phyloP scores from a whole-genome alignment of 2,888 invertebrate species.

The Tricholauxania praeusta region DNA sequence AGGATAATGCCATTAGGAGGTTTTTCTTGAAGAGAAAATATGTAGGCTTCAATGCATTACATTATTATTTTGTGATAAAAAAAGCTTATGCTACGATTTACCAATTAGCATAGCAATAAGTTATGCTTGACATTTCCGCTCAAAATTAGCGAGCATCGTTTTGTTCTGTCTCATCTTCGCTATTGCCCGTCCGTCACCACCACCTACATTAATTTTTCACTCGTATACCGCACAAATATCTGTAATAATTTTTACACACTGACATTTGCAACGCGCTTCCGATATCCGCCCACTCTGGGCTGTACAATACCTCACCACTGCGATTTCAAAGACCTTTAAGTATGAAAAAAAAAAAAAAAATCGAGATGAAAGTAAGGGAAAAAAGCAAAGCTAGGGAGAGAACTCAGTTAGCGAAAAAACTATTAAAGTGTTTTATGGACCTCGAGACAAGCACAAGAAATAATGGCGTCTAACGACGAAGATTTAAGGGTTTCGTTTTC shows the following conservation, averaged over 20 bases:
- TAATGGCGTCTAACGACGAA: constrained; percentile 64
- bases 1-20: constrained; percentile 19
- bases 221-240: constrained; percentile 47
- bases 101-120: constrained; percentile 25
- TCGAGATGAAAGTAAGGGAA: neutral
- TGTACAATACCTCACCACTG: constrained; percentile 39
- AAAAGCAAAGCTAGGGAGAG: constrained; percentile 24
- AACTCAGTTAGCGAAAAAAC: constrained; percentile 54
- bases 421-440: constrained; percentile 68
- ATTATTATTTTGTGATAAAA: neutral
- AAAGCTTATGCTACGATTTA: neutral
- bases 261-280: constrained; percentile 21
- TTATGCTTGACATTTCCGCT: constrained; percentile 18
- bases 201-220: neutral
- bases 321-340: constrained; percentile 42
- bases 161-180: constrained; percentile 10
- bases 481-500: constrained; percentile 51
- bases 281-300: constrained; percentile 45
- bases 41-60: neutral
- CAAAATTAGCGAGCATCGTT: constrained; percentile 47
- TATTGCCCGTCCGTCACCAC: neutral
- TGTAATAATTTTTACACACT: constrained; percentile 55
- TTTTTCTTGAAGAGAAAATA: too few species aligned
- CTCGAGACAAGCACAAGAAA: constrained; percentile 65
- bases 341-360: neutral